These are phyloP conservation scores for Eptatretus atami DNA, from an alignment of 2,797 vertebrate species.

Conservation along the genomic window DNA sequence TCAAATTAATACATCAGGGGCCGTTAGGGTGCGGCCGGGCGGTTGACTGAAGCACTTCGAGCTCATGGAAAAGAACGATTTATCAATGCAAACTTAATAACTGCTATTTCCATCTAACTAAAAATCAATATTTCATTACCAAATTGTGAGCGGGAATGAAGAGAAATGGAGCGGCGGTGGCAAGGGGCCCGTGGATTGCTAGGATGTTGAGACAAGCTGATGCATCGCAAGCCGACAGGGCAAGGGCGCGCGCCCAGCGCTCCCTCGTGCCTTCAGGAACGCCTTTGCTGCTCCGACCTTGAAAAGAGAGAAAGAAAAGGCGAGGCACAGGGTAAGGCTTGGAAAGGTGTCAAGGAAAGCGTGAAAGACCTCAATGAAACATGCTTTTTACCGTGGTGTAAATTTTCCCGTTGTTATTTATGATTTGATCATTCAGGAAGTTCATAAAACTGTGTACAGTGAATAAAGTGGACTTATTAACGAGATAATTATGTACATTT, in stretches of 20 bases:
- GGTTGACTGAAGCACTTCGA: conserved; percentile 42
- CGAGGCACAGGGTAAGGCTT: conserved; percentile 10
- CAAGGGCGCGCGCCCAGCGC: conserved; percentile 41
- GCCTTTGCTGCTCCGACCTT: conserved; percentile 41
- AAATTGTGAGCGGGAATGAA: conserved; percentile 99
- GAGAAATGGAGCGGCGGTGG: conserved; percentile 30
- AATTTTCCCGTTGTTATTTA: no score
- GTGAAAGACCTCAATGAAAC: background rate
- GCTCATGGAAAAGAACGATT: conserved; percentile 58
- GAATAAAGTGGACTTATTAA: no score
- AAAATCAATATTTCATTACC: conserved; percentile 99
- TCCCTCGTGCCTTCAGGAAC: background rate
- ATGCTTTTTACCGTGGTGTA: no score
- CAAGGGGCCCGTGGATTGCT: conserved; percentile 13
- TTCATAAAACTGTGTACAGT: no score
- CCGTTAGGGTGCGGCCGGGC: conserved; percentile 79
- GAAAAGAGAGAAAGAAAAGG: conserved; percentile 18
- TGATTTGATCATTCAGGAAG: no score
- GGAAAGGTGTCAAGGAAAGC: conserved; percentile 11
- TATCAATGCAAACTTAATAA: conserved; percentile 99
- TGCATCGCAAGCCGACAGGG: conserved; percentile 56
- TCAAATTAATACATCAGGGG: conserved; percentile 98
- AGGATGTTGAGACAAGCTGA: conserved; percentile 95
- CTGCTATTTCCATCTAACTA: conserved; percentile 99
- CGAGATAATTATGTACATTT: no score